Percentiles rank a stretch among this genome's conserved stretches.
Evolutionary conservation across 2,113 vertebrate species (phyloP).

Genomic region (Ictidomys tridecemlineatus): DNA sequence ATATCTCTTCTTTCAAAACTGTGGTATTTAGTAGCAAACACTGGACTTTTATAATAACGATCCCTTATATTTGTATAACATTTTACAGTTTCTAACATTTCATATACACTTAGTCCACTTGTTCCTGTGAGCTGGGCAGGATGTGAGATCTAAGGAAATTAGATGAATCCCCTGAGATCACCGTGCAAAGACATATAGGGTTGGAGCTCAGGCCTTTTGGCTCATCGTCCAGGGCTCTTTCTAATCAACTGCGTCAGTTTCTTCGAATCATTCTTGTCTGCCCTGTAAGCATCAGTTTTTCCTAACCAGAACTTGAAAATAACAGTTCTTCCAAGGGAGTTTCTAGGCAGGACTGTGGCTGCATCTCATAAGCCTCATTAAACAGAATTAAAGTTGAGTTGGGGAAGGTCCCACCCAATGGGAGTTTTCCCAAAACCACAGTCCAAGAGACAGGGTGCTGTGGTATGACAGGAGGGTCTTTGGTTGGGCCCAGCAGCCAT

Average conservation of each 20-base stretch:
- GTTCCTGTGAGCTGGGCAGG: neutral
- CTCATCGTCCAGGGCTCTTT: conserved; percentile 31
- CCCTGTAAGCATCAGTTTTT: conserved; percentile 57
- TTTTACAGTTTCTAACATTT: neutral
- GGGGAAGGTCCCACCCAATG: neutral
- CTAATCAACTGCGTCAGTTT: neutral
- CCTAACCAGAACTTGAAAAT: conserved; percentile 47
- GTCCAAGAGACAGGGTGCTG: neutral
- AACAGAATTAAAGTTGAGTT: neutral
- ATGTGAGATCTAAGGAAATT: conserved; percentile 1
- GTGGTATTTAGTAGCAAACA: neutral
- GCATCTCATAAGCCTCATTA: neutral
- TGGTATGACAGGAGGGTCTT: neutral
- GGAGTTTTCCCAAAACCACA: neutral
- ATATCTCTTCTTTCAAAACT: neutral
- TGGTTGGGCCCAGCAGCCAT: neutral
- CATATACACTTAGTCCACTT: neutral
- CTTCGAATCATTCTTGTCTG: conserved; percentile 4
- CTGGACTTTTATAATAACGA: neutral
- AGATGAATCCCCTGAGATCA: neutral
- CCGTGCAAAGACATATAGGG: neutral
- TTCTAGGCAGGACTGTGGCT: conserved; percentile 37
- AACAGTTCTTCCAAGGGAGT: conserved; percentile 54
- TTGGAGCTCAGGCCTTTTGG: conserved; percentile 27
- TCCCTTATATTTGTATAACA: neutral